Conservation (phyloP, 2,113 vertebrate genomes). For the Pandion haliaetus region DNA sequence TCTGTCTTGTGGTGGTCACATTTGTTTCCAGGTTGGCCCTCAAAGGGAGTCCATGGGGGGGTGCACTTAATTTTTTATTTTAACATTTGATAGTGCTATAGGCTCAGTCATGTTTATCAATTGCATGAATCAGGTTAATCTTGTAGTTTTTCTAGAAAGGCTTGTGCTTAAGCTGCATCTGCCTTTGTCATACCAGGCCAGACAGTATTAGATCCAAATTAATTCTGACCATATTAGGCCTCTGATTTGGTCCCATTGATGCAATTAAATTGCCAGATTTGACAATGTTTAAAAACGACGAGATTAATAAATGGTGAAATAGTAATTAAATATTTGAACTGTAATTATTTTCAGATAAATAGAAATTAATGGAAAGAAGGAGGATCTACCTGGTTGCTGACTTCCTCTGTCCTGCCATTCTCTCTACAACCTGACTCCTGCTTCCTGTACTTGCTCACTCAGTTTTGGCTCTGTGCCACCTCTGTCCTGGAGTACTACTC, state of each 20-base stretch:
- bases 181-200: background rate
- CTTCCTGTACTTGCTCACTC: background rate
- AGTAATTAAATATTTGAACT: background rate
- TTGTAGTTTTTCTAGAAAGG: background rate
- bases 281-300: background rate
- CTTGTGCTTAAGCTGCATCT: background rate
- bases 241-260: background rate
- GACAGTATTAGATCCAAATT: background rate
- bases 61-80: background rate
- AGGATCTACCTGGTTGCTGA: background rate
- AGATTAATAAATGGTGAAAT: background rate
- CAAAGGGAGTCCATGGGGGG: background rate
- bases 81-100: background rate
- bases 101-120: background rate
- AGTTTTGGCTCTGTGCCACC: background rate
- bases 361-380: background rate
- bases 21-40: background rate
- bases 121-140: background rate
- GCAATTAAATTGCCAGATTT: background rate
- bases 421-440: background rate
- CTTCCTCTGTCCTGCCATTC: background rate
- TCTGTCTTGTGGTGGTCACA: background rate
- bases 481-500: background rate
- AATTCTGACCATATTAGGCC: background rate
- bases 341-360: background rate